Evolutionary conservation across 2,888 invertebrate species (phyloP).

Genomic region (Trichogramma evanescens): DNA sequence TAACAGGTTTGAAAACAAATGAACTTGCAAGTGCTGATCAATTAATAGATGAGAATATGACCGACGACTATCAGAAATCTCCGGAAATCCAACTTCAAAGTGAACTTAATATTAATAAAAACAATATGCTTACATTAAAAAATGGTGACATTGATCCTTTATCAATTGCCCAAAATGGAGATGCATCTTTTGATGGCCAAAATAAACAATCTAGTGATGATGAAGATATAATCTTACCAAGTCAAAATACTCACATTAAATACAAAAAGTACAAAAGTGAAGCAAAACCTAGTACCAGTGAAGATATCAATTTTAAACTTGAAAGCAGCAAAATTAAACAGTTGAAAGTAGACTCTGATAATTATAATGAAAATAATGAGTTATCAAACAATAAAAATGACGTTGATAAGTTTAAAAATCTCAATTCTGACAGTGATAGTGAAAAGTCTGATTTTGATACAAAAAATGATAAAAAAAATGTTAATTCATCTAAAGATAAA

Average conservation of each 20-base stretch:
- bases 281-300: too few species aligned
- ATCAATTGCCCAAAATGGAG: too few species aligned
- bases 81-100: not conserved
- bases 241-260: not conserved
- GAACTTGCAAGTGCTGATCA: not conserved
- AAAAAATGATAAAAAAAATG: not conserved
- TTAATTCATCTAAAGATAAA: not conserved
- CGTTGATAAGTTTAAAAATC: not conserved
- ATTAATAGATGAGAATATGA: not conserved
- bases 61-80: not conserved
- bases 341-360: not conserved
- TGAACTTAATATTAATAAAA: not conserved
- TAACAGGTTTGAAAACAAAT: not conserved
- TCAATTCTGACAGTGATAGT: not conserved
- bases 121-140: not conserved
- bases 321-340: too few species aligned
- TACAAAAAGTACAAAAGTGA: not conserved
- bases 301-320: too few species aligned
- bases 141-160: not conserved
- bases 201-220: too few species aligned
- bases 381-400: not conserved
- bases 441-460: conserved; percentile 3
- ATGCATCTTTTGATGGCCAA: too few species aligned
- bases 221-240: too few species aligned
- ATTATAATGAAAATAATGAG: not conserved